Conservation (phyloP, 2,113 vertebrate species). For the Chlorocebus sabaeus region DNA sequence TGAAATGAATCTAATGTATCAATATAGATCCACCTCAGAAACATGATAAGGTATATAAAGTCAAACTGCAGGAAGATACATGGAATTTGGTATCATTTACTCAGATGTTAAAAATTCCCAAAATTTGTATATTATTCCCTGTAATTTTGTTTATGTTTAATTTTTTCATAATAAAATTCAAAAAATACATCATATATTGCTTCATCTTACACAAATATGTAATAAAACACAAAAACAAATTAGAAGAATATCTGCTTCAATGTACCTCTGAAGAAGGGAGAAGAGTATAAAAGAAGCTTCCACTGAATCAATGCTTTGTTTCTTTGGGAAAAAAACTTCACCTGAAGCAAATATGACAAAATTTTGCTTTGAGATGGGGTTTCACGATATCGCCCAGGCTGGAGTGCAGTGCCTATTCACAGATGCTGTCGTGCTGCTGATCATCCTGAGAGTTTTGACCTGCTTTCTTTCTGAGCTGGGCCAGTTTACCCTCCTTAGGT, state of each 20-base stretch:
- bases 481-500: no score
- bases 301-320: not conserved
- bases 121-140: not conserved
- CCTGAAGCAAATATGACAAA: not conserved
- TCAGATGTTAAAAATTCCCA: not conserved
- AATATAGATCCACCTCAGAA: not conserved
- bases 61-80: not conserved
- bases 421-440: no score
- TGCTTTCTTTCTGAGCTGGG: no score
- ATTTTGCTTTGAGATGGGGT: no score
- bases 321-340: not conserved
- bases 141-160: not conserved
- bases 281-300: not conserved
- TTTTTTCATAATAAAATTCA: not conserved
- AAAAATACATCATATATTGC: not conserved
- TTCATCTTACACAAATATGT: not conserved
- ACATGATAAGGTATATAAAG: not conserved
- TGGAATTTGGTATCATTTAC: not conserved
- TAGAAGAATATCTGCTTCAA: not conserved
- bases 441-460: no score
- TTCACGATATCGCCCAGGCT: no score
- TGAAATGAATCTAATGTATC: not conserved
- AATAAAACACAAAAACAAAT: not conserved
- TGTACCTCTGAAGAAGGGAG: not conserved
- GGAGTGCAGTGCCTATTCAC: no score